These are phyloP conservation scores for Zaprionus lineosus DNA, from an alignment of 2,888 invertebrate genomes.

Conservation along the genomic window DNA sequence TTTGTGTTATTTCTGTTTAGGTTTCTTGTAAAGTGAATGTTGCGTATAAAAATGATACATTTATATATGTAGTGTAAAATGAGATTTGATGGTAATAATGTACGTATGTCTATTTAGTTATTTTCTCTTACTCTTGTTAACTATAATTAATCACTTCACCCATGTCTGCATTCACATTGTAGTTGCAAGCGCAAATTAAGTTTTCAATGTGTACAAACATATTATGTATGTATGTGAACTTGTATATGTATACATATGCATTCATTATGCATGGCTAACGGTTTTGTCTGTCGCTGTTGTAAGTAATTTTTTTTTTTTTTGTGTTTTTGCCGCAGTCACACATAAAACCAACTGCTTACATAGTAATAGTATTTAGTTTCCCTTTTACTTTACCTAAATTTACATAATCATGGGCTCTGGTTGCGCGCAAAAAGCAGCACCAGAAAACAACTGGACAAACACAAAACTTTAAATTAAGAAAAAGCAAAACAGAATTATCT, in stretches of 20 bases:
- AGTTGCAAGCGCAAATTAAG: conserved; percentile 45
- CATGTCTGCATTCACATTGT: conserved; percentile 32
- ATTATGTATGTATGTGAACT: no score
- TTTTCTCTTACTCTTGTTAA: conserved; percentile 47
- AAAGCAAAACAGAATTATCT: conserved; percentile 18
- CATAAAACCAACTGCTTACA: conserved; percentile 12
- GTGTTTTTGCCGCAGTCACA: conserved; percentile 27
- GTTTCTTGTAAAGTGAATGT: conserved; percentile 34
- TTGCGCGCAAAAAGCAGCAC: conserved; percentile 53
- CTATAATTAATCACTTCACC: conserved; percentile 60
- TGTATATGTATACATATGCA: conserved; percentile 12
- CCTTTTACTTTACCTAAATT: conserved; percentile 72
- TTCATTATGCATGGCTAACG: conserved; percentile 42
- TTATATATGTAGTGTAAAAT: conserved; percentile 22
- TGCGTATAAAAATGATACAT: conserved; percentile 43
- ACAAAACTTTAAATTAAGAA: conserved; percentile 24
- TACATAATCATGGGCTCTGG: conserved; percentile 68
- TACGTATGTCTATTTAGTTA: conserved; percentile 35
- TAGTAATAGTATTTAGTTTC: conserved; percentile 71
- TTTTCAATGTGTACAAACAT: conserved; percentile 7
- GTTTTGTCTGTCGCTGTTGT: conserved; percentile 23
- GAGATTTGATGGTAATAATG: conserved; percentile 43
- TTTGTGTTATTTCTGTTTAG: conserved; percentile 21
- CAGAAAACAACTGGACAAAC: conserved; percentile 35
- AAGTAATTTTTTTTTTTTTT: conserved; percentile 15